Evolutionary conservation across 1,140 invertebrate genomes (phyloP).

Genomic region (Orchesella cincta): DNA sequence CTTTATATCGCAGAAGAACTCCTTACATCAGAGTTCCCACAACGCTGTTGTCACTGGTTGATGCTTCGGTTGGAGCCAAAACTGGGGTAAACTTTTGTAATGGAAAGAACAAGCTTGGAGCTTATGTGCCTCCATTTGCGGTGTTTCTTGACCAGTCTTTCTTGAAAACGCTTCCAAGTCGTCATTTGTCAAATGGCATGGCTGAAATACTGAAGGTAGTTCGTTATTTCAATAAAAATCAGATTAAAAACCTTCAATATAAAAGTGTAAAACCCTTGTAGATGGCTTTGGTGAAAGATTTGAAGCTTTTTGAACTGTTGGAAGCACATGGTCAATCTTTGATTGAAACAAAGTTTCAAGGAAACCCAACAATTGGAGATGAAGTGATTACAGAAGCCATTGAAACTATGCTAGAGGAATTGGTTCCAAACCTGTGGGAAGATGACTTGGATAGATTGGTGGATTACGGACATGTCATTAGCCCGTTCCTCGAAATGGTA

Average conservation of each 20-base stretch:
- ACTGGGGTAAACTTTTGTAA: conserved; percentile 51
- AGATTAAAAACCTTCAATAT: background rate
- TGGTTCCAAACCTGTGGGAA: conserved; percentile 38
- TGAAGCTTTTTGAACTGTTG: conserved; percentile 33
- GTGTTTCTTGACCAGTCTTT: conserved; percentile 32
- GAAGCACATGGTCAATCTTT: conserved; percentile 24
- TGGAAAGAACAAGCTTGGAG: conserved; percentile 36
- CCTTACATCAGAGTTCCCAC: conserved; percentile 38
- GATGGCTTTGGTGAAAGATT: conserved; percentile 37
- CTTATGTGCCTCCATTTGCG: conserved; percentile 27
- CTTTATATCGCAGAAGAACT: conserved; percentile 28
- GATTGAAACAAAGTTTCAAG: conserved; percentile 24
- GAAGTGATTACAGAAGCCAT: conserved; percentile 24
- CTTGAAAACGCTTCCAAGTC: conserved; percentile 19
- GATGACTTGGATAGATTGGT: conserved; percentile 36
- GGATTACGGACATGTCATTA: conserved; percentile 34
- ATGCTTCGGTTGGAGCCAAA: conserved; percentile 50
- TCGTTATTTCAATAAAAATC: background rate
- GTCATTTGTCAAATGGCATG: conserved; percentile 29
- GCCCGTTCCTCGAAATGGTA: conserved; percentile 36
- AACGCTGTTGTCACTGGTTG: conserved; percentile 36
- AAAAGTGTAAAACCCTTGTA: background rate
- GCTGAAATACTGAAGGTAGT: conserved; percentile 34
- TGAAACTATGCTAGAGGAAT: conserved; percentile 35
- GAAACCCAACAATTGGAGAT: background rate